phyloP scores from a whole-genome alignment of 2,113 vertebrate species.

The Emydura subglobosa region DNA sequence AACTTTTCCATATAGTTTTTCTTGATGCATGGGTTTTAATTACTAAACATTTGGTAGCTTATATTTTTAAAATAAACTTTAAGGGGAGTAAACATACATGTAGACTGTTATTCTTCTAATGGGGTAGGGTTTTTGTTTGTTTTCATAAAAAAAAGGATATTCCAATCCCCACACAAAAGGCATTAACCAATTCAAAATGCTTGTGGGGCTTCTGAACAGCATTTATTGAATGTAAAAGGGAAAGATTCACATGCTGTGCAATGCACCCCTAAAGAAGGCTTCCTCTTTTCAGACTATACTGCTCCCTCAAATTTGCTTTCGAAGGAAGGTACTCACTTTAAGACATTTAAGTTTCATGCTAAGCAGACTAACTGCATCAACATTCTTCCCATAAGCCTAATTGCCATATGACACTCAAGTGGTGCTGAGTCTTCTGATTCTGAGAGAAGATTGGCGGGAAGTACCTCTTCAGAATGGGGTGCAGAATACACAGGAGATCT shows the following conservation, averaged over 20 bases:
- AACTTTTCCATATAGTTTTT: accelerated
- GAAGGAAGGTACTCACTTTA: not conserved
- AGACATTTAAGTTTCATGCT: not conserved
- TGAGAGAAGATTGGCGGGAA: not conserved
- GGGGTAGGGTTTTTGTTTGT: not conserved
- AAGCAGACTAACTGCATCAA: not conserved
- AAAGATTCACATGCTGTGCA: not conserved
- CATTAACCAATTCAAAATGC: not conserved
- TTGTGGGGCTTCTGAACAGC: not conserved
- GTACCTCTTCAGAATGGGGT: not conserved
- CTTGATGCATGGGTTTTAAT: not conserved
- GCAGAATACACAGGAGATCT: not conserved
- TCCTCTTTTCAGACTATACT: not conserved
- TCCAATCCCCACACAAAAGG: not conserved
- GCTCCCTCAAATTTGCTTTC: not conserved
- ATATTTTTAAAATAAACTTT: not conserved
- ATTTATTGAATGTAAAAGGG: not conserved
- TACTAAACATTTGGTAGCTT: not conserved
- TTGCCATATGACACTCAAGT: not conserved
- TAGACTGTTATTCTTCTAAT: not conserved
- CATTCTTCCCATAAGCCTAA: not conserved
- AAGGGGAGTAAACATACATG: not conserved
- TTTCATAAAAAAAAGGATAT: not conserved
- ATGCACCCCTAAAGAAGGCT: not conserved
- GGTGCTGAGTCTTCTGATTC: not conserved